Conservation (phyloP, 2,113 vertebrate species). For the Phalacrocorax carbo region DNA sequence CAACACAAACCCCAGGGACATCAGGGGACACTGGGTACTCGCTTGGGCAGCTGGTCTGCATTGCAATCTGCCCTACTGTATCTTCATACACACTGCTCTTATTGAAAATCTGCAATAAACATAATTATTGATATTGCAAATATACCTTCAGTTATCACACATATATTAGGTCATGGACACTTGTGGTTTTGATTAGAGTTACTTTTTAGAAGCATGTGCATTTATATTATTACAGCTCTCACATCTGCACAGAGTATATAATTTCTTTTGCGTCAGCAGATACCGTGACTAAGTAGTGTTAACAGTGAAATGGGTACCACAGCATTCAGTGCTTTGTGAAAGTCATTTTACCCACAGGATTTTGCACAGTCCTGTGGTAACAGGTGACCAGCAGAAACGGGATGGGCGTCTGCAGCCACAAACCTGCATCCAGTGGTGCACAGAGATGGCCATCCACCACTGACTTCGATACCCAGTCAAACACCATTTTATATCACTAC, state of each 20-base stretch:
- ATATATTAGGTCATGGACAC: fast-evolving
- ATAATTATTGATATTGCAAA: background rate
- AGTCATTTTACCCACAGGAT: background rate
- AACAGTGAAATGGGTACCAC: background rate
- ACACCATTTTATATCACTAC: background rate
- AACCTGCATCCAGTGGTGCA: background rate
- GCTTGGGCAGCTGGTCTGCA: background rate
- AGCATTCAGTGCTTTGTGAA: background rate
- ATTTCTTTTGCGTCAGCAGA: background rate
- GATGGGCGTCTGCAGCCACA: background rate
- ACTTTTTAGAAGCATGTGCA: background rate
- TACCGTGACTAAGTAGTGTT: background rate
- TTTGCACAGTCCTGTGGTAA: background rate
- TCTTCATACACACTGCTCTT: background rate
- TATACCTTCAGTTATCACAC: background rate
- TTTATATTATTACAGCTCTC: background rate
- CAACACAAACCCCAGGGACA: background rate
- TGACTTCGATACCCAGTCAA: background rate
- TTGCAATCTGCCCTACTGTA: background rate
- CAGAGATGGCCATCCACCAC: background rate
- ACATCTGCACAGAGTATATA: background rate
- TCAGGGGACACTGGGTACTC: background rate
- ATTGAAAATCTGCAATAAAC: background rate
- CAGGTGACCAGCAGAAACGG: fast-evolving
- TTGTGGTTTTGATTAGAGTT: background rate